Percentiles rank a stretch among this genome's conserved stretches.
Evolutionary conservation across 1,140 invertebrate species (phyloP).

Genomic region (Meloidogyne chitwoodi): DNA sequence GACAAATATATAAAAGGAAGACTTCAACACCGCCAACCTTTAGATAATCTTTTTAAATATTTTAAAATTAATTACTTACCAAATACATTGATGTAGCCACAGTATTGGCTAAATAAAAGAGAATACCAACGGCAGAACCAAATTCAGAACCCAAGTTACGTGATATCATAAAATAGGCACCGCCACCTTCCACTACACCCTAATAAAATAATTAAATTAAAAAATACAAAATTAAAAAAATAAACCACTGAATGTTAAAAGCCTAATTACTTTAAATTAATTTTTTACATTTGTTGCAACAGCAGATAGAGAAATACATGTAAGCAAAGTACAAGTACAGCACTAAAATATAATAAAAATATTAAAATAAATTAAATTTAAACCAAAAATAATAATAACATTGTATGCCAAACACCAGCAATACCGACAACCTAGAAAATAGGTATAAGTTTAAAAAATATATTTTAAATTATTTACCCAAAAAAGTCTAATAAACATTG

Average conservation of each 20-base stretch:
- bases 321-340: constrained; percentile 74
- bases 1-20: constrained; percentile 64
- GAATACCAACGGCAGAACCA: constrained; percentile 92
- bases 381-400: too few species aligned
- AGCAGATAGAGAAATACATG: constrained; percentile 96
- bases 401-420: constrained; percentile 81
- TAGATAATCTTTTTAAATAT: not conserved
- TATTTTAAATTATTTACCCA: constrained; percentile 68
- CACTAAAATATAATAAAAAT: too few species aligned
- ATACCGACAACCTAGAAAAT: constrained; percentile 98
- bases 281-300: constrained; percentile 81
- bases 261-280: too few species aligned
- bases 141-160: constrained; percentile 83
- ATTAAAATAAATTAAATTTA: too few species aligned
- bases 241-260: too few species aligned
- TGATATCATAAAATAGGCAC: constrained; percentile 96
- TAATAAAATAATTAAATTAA: too few species aligned
- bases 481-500: constrained; percentile 71
- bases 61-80: constrained; percentile 60
- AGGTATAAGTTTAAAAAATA: too few species aligned
- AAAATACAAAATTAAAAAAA: too few species aligned
- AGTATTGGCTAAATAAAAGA: constrained; percentile 98
- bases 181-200: constrained; percentile 81
- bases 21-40: not conserved
- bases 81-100: constrained; percentile 97